Conservation (phyloP, 2,797 vertebrate genomes). For the Sebastiscus albofasciatus region DNA sequence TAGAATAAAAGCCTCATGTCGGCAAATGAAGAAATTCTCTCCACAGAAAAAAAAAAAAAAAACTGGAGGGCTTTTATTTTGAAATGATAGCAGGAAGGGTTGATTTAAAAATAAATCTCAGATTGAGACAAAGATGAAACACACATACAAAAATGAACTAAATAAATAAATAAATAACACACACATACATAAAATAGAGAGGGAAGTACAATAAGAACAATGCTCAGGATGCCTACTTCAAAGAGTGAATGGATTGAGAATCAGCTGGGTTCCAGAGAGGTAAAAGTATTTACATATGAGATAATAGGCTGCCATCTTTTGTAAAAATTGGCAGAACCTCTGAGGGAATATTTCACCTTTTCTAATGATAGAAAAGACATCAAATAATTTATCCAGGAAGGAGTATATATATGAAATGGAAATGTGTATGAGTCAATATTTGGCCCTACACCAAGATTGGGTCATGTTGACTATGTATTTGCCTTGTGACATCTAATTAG, state of each 20-base stretch:
- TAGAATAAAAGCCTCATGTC: too few relatives aligned
- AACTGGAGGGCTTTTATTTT: too few relatives aligned
- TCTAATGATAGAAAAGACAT: neutral
- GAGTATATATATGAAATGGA: neutral
- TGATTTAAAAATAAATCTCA: too few relatives aligned
- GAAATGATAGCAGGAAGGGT: too few relatives aligned
- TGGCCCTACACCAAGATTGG: neutral
- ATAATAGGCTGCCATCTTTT: neutral
- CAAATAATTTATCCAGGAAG: neutral
- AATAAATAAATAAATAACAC: too few relatives aligned
- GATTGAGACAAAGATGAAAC: too few relatives aligned
- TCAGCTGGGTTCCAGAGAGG: neutral
- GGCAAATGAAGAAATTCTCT: too few relatives aligned
- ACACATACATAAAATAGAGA: neutral
- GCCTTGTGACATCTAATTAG: neutral
- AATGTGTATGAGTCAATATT: neutral
- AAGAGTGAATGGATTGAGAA: neutral
- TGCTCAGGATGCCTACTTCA: neutral
- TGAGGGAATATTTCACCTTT: neutral
- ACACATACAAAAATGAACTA: neutral
- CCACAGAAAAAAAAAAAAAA: too few relatives aligned
- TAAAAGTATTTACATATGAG: neutral
- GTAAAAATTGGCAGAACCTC: neutral
- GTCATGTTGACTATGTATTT: neutral
- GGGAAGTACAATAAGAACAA: neutral